Evolutionary conservation across 35 echinoderm and acorn worm species (phyloP).

Genomic region (Holothuria glaberrima): DNA sequence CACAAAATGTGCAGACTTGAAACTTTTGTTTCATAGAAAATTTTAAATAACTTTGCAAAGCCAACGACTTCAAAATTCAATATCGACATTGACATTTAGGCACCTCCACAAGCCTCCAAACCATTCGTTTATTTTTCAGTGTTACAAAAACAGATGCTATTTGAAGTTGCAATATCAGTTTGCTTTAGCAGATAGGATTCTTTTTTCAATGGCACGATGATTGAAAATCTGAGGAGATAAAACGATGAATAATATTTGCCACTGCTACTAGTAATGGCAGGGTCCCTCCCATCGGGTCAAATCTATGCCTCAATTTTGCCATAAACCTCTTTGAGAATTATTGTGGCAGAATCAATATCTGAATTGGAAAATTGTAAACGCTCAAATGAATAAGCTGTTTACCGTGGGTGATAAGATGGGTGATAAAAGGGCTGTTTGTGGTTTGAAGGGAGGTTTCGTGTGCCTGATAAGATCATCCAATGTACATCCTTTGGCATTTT

Average conservation of each 20-base stretch:
- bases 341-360: constrained; percentile 18
- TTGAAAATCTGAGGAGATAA: constrained; percentile 21
- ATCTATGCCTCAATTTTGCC: background rate
- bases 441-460: constrained; percentile 33
- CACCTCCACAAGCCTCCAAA: too few species aligned
- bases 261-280: background rate
- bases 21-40: too few species aligned
- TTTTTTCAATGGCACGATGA: constrained; percentile 12
- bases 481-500: background rate
- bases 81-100: too few species aligned
- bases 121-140: too few species aligned
- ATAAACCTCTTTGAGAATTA: constrained; percentile 6
- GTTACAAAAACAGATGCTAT: too few species aligned
- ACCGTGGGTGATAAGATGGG: background rate
- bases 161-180: too few species aligned
- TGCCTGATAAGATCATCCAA: constrained; percentile 18
- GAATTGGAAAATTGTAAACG: constrained; percentile 46
- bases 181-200: background rate
- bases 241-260: background rate
- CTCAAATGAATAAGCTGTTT: constrained; percentile 30
- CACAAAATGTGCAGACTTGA: too few species aligned
- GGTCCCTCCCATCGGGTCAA: background rate
- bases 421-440: constrained; percentile 27
- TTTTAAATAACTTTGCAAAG: too few species aligned
- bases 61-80: too few species aligned